Evolutionary conservation across 1,140 invertebrate genomes (phyloP), one percentile per base, ranked within the genome.

Genomic region (Drosophila watanabei): DNA sequence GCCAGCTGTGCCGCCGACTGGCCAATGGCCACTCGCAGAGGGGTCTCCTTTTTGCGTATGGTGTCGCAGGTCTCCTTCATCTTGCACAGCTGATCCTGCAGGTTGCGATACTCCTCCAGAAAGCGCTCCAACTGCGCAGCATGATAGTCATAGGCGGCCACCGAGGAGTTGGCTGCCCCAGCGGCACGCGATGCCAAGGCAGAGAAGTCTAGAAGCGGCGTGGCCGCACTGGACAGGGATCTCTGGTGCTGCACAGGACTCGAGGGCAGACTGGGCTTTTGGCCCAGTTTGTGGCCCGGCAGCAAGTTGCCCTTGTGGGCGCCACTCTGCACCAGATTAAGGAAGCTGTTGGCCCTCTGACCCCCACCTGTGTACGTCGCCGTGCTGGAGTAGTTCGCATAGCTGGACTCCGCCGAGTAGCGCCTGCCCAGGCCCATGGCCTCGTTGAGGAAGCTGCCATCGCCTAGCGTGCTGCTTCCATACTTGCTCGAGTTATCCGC

Each of bases 11-110:
- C 84, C 16, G 88, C 86, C 33, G 92, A 86, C 64, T 86, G 88
- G 24, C 84, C 85, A 48, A 94, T 92, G 33, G 93, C 79, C 16
- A 81, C 91, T 10, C 92, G 80, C n/a, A 93, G 62, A 0, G 92
- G 92, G 4, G 87, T 94, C 75, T 94, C 94, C 83, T 95, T 95
- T 41, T 94, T 94, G 41, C 93, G 93, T 61, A 96, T 94, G 68
- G 94, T 95, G 80, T 96, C 96, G 84, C 96, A 95, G 32, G 96
- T 96, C 80, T 96, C 95, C 83, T 96, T 97, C 96, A 97, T 97
- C 90, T 95, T 95, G 60, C 95, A 96, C 65, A 97, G 91, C 89
- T 97, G 96, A 90, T 96, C 95, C 91, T 96, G 95, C 48, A 97
- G 94, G 79, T 94, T 95, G 75, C 96, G 94, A 84, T 97, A 97